Evolutionary conservation across 1,140 invertebrate genomes (phyloP), one percentile per base, ranked within the genome.

Genomic region (Octopus bimaculoides): DNA sequence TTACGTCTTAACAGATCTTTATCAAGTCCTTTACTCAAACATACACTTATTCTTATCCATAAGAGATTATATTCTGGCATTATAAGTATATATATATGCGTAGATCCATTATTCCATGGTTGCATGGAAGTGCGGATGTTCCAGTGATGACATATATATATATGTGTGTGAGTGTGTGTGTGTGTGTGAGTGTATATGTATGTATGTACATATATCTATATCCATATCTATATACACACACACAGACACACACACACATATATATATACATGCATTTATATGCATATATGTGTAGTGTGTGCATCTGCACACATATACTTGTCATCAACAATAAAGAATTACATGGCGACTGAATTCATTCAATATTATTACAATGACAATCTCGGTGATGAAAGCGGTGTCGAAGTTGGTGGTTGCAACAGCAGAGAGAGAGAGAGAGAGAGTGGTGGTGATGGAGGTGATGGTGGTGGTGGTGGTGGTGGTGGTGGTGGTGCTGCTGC

Each of bases 371-470:
- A 41, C 26, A 41, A 41, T 41, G 26, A 41, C 26, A 41, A 41
- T 41, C 26, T 41, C 26, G 26, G 26, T 41, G 26, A 41, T 41
- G 26, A 41, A 41, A 41, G 26, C 26, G 26, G 26, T 41, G 26
- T 2, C 56, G 56, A 1, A 1, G 56, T 61, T 61, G 56, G 17
- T 17, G 9, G 1, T 9, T 1, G 17, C 56, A 17, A 10, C 17
- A 69, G 66, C 26, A 69, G 14, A 69, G 66, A 69, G 66, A 69
- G 66, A 69, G 66, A 69, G 12, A 69, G 66, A 69, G 66, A 17
- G 66, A 17, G 66, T n/a, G 26, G 66, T n/a, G 14, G 14, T 69
- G 26, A 17, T n/a, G 0, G 26, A 4, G 14, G 66, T 0, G 66
- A 6, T 0, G 26, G 66, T n/a, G 66, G 0, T 41, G 26, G 26